These are phyloP conservation scores for Trichoplusia ni DNA, from an alignment of 1,140 invertebrate species.

Conservation along the genomic window DNA sequence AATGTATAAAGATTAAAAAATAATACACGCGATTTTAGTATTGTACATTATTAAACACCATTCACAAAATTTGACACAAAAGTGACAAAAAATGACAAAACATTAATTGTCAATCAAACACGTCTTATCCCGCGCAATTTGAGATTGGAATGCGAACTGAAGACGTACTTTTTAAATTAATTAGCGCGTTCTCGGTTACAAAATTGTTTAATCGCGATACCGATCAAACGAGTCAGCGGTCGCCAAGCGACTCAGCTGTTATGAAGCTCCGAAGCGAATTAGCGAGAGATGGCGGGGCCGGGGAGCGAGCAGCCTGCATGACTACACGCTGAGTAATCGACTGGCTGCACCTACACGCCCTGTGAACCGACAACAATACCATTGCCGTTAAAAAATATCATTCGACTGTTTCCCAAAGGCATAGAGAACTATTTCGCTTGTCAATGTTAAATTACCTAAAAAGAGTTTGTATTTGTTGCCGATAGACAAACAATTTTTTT, in stretches of 20 bases:
- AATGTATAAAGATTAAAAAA: slow-evolving; percentile 29
- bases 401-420: neutral
- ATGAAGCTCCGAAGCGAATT: slow-evolving; percentile 41
- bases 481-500: slow-evolving; percentile 18
- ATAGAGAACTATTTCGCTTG: slow-evolving; percentile 14
- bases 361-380: slow-evolving; percentile 33
- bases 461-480: slow-evolving; percentile 15
- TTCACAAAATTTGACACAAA: slow-evolving; percentile 67
- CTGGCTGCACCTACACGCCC: slow-evolving; percentile 53
- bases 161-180: slow-evolving; percentile 13
- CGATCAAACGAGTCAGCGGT: slow-evolving; percentile 71
- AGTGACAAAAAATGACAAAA: slow-evolving; percentile 36
- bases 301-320: slow-evolving; percentile 55
- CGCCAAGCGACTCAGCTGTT: slow-evolving; percentile 64
- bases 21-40: slow-evolving; percentile 58
- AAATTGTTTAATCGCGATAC: slow-evolving; percentile 34
- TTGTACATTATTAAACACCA: slow-evolving; percentile 47
- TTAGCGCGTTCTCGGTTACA: slow-evolving; percentile 16
- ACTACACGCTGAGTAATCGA: slow-evolving; percentile 66
- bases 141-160: slow-evolving; percentile 30
- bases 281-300: slow-evolving; percentile 55
- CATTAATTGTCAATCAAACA: neutral
- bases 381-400: slow-evolving; percentile 9
- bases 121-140: slow-evolving; percentile 29
- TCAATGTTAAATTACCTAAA: neutral